These are phyloP conservation scores for Cylas formicarius DNA, from an alignment of 1,140 invertebrate genomes.

Conservation along the genomic window DNA sequence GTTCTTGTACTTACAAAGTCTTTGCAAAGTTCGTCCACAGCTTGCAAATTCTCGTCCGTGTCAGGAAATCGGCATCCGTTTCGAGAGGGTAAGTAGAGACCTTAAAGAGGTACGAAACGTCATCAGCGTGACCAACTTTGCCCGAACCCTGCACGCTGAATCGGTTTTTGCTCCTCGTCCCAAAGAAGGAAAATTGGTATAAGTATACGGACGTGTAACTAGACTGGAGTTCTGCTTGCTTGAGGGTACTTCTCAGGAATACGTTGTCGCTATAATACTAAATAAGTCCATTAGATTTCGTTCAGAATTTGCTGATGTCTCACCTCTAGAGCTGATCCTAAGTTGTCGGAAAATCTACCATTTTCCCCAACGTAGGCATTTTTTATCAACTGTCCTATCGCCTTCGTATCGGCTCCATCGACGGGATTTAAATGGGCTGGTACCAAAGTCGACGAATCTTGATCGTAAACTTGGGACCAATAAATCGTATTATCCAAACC, in stretches of 20 bases:
- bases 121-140: constrained; percentile 4
- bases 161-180: neutral
- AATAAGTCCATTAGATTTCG: too few species aligned
- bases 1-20: constrained; percentile 7
- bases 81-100: constrained; percentile 2
- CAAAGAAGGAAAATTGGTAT: constrained; percentile 8
- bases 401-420: too few species aligned
- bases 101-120: constrained; percentile 5
- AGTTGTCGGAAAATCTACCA: too few species aligned
- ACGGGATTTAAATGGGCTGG: too few species aligned
- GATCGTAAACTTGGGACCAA: too few species aligned
- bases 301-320: too few species aligned
- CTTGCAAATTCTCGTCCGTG: neutral
- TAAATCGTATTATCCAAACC: too few species aligned
- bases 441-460: too few species aligned
- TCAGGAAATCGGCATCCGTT: neutral
- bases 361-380: too few species aligned
- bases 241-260: neutral
- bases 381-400: too few species aligned
- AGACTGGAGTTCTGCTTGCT: constrained; percentile 5
- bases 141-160: constrained; percentile 1
- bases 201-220: constrained; percentile 1
- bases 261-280: constrained; percentile 6
- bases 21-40: constrained; percentile 7
- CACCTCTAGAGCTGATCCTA: too few species aligned